Base-by-base conservation (phyloP, 1,140 invertebrate species). In the Drosophila burlai region DNA sequence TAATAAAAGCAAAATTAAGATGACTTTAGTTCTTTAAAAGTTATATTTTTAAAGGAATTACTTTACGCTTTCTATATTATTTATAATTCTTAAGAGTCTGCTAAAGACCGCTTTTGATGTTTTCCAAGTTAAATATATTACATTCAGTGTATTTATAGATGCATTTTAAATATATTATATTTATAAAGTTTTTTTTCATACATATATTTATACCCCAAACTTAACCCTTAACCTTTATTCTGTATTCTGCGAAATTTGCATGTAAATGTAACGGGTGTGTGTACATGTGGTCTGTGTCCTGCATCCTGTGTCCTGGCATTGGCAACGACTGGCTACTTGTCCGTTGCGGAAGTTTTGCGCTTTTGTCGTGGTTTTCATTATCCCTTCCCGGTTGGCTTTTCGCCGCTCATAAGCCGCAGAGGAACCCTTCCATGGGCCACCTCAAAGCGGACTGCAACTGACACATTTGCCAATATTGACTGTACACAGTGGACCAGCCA, bases 381-480 rank as follows among this genome's bases (percentile, higher is more conserved):
- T 87, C 84, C 84, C 73, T 61, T 38, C 61, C 72, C 77, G 69
- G 61, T 76, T 89, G 85, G 62, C 85, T 90, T 90, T 90, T 69
- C 63, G 71, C 81, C 63, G 78, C 81, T 84, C 84, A 81, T 81
- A 89, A 87, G 84, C 84, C 77, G 64, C 83, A 80, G 54, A 26
- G 52, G 65, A 60, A 34, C 26, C 46, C 63, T 21, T 36, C 72
- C 15, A 16, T 24, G 46, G 21, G n/a, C 55, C 67, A 36, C 52
- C 67, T 52, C 55, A 77, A 68, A 55, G 67, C 49, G 15, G 64
- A 71, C 66, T 89, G 84, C 84, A 89, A 73, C 81, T 76, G 84
- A 90, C 84, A 84, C 85, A 89, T 89, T 90, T 71, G 81, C 81
- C 82, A 89, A 89, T 89, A 89, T 89, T 90, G 85, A 89, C 85